These are phyloP conservation scores for Muschampia plurimacula DNA, from an alignment of 2,888 invertebrate genomes.

Conservation along the genomic window DNA sequence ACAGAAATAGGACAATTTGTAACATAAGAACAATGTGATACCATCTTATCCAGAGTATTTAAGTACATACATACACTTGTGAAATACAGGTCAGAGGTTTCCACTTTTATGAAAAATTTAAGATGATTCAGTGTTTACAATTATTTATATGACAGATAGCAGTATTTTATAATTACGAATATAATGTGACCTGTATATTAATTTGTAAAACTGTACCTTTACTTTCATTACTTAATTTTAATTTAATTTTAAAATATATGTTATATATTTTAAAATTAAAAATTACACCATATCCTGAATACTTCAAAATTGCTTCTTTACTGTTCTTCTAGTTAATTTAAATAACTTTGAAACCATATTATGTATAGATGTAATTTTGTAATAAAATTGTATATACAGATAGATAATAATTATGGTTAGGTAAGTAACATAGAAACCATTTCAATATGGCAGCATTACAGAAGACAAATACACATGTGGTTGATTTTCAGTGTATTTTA, in stretches of 20 bases:
- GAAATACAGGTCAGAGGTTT: background rate
- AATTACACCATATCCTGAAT: background rate
- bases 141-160: background rate
- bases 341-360: constrained; percentile 42
- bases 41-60: background rate
- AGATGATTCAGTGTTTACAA: too few relatives aligned
- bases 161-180: background rate
- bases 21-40: background rate
- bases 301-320: constrained; percentile 35
- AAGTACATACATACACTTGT: background rate
- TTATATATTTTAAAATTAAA: constrained; percentile 14
- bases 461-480: constrained; percentile 49
- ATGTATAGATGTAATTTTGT: constrained; percentile 64
- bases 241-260: too few relatives aligned
- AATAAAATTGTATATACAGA: constrained; percentile 77
- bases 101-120: too few relatives aligned
- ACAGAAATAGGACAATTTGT: background rate
- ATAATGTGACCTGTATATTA: background rate
- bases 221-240: background rate
- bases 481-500: constrained; percentile 51
- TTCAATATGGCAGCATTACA: constrained; percentile 57
- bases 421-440: constrained; percentile 54
- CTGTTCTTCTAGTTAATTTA: constrained; percentile 34
- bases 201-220: too few relatives aligned
- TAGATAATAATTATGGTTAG: constrained; percentile 59